Evolutionary conservation across 2,113 vertebrate species (phyloP).

Genomic region (Psophia crepitans): DNA sequence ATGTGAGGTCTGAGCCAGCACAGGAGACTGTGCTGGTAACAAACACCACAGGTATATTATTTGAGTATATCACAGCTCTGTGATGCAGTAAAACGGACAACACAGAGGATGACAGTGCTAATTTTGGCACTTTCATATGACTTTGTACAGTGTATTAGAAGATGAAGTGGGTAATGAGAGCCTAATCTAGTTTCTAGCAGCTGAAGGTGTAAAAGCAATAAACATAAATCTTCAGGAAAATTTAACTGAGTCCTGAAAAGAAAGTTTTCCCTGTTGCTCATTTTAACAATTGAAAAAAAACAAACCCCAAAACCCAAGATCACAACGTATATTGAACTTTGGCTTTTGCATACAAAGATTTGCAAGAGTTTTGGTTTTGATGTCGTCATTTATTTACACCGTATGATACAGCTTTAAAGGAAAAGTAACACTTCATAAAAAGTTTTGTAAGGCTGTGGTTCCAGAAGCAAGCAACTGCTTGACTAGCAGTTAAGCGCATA

Average conservation of each 20-base stretch:
- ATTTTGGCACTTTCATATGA: conserved; percentile 43
- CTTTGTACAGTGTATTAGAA: not conserved
- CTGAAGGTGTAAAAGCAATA: not conserved
- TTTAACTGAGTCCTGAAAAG: not conserved
- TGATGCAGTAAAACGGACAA: conserved; percentile 52
- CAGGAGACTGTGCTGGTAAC: not conserved
- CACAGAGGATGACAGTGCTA: conserved; percentile 62
- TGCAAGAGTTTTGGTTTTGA: not conserved
- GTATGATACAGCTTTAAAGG: not conserved
- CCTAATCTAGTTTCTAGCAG: not conserved
- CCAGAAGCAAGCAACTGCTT: not conserved
- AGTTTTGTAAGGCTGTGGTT: conserved; percentile 57
- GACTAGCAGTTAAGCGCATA: not conserved
- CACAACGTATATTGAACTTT: not conserved
- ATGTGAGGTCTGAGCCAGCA: not conserved
- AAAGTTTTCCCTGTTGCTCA: conserved; percentile 7
- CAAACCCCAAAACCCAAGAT: not conserved
- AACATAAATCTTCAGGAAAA: not conserved
- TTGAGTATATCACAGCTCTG: not conserved
- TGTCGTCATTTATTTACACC: not conserved
- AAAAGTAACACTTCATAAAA: not conserved
- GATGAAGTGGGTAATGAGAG: not conserved
- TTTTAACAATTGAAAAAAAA: not conserved
- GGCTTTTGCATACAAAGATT: not conserved
- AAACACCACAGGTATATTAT: conserved; percentile 43